Evolutionary conservation across 2,888 invertebrate species (phyloP), one percentile per base, ranked within the genome.

Genomic region (Agrotis segetum): DNA sequence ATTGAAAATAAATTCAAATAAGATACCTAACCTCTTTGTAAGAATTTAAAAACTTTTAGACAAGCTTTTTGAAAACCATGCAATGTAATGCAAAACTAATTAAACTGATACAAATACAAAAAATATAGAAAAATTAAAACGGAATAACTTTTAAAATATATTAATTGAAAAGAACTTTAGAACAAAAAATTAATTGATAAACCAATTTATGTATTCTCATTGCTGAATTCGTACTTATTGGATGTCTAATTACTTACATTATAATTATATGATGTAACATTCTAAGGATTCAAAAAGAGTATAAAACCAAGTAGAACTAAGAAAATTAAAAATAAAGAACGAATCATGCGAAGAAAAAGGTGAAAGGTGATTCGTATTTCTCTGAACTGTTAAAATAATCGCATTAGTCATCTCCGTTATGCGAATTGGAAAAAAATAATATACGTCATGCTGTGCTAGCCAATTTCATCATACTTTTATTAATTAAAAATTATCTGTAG

Each of bases 341-440:
- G 44, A 50, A 61, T 58, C 75, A 78, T 74, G 74, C 60, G 29
- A 65, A 64, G 24, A 58, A 60, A 70, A 44, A 44, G 24, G 19
- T 74, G 50, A 16, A 59, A 66, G 56, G 50, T 69, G 82, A 84
- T 49, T 82, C 72, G 70, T 46, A 56, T 70, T 78, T 67, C 79
- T 64, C 62, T 73, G 76, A 81, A 85, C 58, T 73, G 73, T 67
- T 81, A 82, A 77, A 84, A 84, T 87, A 87, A 86, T 81, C 74
- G 34, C 34, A 81, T 87, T 87, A 87, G 83, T 87, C 88, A 87
- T 84, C 74, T 72, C 68, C 59, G 34, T 29, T 56, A 69, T 53
- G 47, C 16, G 73, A 73, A 70, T 71, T 67, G 17, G 59, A 56
- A 70, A 79, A 77, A 69, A 53, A 68, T 46, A 70, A 70, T 53